These are phyloP conservation scores for Galerucella calmariensis DNA, from an alignment of 2,888 invertebrate genomes.

Conservation along the genomic window DNA sequence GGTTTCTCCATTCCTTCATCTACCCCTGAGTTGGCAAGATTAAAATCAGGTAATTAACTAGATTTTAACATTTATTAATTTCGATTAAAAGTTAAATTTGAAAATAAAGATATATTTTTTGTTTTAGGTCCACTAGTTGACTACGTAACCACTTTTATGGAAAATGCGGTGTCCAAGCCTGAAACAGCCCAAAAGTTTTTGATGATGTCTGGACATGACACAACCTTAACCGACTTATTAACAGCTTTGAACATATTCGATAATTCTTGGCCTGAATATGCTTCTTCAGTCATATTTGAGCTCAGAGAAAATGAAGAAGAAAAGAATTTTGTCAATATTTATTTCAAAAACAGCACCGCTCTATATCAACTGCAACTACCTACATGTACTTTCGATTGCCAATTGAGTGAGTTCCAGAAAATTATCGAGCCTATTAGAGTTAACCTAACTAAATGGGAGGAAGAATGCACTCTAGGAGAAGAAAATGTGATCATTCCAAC, in stretches of 20 bases:
- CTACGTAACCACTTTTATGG: constrained; percentile 41
- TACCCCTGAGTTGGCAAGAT: not conserved
- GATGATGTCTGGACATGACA: constrained; percentile 82
- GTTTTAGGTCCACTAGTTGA: constrained; percentile 45
- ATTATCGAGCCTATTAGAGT: constrained; percentile 31
- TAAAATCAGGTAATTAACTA: constrained; percentile 1
- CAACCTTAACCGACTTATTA: constrained; percentile 76
- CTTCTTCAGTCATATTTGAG: constrained; percentile 76
- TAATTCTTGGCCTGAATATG: constrained; percentile 72
- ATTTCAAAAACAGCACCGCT: constrained; percentile 35
- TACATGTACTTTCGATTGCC: constrained; percentile 32
- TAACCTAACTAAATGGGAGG: constrained; percentile 27
- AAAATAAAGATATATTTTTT: not conserved
- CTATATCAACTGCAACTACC: constrained; percentile 22
- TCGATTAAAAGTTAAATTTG: too few relatives aligned
- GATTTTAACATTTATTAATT: too few relatives aligned
- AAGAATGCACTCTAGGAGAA: constrained; percentile 28
- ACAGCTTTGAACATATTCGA: constrained; percentile 75
- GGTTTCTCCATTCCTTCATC: not conserved
- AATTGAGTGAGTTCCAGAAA: constrained; percentile 29
- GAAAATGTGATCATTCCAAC: not conserved
- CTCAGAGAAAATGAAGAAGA: constrained; percentile 63
- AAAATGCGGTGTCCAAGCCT: constrained; percentile 17
- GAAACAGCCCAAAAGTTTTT: constrained; percentile 68
- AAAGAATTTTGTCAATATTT: constrained; percentile 32